These are phyloP conservation scores for Oreochromis tanganicae DNA, from an alignment of 2,113 vertebrate genomes.

Conservation along the genomic window DNA sequence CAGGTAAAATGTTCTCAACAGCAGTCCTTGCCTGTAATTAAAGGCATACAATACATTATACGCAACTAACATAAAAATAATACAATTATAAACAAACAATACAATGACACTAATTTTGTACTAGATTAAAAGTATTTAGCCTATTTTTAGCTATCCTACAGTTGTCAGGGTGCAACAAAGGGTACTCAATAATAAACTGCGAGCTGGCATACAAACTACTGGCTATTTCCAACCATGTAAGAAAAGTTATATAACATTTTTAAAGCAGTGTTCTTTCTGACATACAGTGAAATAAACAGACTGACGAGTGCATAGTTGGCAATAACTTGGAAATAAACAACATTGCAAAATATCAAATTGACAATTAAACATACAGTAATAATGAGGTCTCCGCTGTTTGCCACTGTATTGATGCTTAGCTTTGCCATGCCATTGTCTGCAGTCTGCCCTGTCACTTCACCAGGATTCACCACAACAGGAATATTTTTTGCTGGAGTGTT, in stretches of 20 bases:
- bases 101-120: background rate
- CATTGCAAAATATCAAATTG: background rate
- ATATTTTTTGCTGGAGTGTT: conserved; percentile 59
- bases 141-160: background rate
- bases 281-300: background rate
- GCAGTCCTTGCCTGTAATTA: conserved; percentile 61
- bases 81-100: background rate
- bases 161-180: background rate
- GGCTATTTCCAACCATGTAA: background rate
- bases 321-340: background rate
- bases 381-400: background rate
- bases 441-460: background rate
- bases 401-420: conserved; percentile 51
- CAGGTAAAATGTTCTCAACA: background rate
- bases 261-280: background rate
- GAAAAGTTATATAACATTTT: background rate
- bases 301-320: background rate
- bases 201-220: background rate
- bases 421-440: conserved; percentile 41
- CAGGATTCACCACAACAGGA: background rate
- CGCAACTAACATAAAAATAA: background rate
- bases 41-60: background rate
- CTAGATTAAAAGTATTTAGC: background rate
- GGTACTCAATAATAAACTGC: background rate
- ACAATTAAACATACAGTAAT: conserved; percentile 42